Conservation (phyloP, 2,113 vertebrate genomes). For the Manacus vitellinus region DNA sequence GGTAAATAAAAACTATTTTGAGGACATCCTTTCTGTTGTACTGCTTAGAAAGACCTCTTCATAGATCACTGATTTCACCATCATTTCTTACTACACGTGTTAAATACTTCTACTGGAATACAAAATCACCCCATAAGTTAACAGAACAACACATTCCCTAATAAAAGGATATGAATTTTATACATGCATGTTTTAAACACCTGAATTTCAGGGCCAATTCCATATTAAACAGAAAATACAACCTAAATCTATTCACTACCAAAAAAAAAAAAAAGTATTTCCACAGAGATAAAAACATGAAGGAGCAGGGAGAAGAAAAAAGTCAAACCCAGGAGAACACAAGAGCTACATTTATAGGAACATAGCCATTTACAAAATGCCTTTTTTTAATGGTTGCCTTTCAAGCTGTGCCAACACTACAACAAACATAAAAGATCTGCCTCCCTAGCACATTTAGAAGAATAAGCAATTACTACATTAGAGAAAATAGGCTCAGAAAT, state of each 20-base stretch:
- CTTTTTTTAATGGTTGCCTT: slow-evolving; percentile 6
- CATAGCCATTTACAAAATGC: neutral
- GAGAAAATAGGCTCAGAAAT: slow-evolving; percentile 47
- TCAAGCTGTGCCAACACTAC: slow-evolving; percentile 58
- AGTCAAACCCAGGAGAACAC: neutral
- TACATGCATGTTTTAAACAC: neutral
- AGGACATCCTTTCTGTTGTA: neutral
- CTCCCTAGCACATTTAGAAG: slow-evolving; percentile 50
- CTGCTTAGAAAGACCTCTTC: neutral
- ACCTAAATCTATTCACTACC: neutral
- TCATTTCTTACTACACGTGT: neutral
- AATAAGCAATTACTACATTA: slow-evolving; percentile 63
- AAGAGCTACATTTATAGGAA: slow-evolving; percentile 30
- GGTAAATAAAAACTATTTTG: neutral
- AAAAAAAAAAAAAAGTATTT: neutral
- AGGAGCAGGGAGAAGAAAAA: neutral
- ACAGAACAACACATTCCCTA: neutral
- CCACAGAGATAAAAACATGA: neutral
- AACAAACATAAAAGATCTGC: slow-evolving; percentile 30
- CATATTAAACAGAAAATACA: neutral
- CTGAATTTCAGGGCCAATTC: neutral
- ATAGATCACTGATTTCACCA: neutral
- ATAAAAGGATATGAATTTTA: neutral
- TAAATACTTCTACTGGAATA: neutral
- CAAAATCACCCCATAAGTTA: neutral